Evolutionary conservation across 2,797 vertebrate species (phyloP).

Genomic region (Xiphophorus birchmanni): DNA sequence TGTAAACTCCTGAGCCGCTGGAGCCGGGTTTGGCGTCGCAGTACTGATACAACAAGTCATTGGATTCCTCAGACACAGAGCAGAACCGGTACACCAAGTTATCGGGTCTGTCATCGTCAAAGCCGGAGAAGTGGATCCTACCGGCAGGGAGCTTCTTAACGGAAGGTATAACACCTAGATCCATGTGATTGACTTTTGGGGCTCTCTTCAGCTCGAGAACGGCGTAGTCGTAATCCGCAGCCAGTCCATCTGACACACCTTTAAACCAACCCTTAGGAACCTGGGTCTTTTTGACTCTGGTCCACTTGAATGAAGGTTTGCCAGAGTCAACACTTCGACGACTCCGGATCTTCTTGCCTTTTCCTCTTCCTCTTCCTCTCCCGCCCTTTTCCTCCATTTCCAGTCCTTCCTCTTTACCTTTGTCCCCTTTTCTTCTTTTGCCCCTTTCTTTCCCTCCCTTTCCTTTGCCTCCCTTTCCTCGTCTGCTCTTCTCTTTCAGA

Average conservation of each 20-base stretch:
- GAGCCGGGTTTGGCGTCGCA: slow-evolving; percentile 94
- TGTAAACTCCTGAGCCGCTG: slow-evolving; percentile 93
- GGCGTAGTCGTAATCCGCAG: slow-evolving; percentile 94
- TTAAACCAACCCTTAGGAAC: slow-evolving; percentile 95
- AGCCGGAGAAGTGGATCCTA: slow-evolving; percentile 96
- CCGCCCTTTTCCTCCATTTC: slow-evolving; percentile 43
- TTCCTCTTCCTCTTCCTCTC: slow-evolving; percentile 66
- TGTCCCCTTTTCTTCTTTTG: slow-evolving; percentile 70
- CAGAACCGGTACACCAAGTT: slow-evolving; percentile 97
- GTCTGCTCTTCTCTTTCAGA: slow-evolving; percentile 86
- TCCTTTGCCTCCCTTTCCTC: slow-evolving; percentile 71
- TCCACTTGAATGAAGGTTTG: slow-evolving; percentile 92
- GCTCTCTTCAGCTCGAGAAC: slow-evolving; percentile 92
- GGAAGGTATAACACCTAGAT: slow-evolving; percentile 90
- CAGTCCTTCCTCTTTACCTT: slow-evolving; percentile 40
- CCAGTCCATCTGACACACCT: slow-evolving; percentile 78
- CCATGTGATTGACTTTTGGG: slow-evolving; percentile 91
- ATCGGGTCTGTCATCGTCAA: slow-evolving; percentile 89
- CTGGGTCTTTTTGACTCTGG: slow-evolving; percentile 91
- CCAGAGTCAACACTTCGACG: slow-evolving; percentile 68
- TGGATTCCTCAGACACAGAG: slow-evolving; percentile 92
- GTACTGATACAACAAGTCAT: slow-evolving; percentile 92
- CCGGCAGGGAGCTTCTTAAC: slow-evolving; percentile 89
- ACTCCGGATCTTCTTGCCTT: slow-evolving; percentile 69
- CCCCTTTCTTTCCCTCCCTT: slow-evolving; percentile 74